phyloP scores from a whole-genome alignment of 2,113 vertebrate genomes.

The Oncorhynchus clarkii region DNA sequence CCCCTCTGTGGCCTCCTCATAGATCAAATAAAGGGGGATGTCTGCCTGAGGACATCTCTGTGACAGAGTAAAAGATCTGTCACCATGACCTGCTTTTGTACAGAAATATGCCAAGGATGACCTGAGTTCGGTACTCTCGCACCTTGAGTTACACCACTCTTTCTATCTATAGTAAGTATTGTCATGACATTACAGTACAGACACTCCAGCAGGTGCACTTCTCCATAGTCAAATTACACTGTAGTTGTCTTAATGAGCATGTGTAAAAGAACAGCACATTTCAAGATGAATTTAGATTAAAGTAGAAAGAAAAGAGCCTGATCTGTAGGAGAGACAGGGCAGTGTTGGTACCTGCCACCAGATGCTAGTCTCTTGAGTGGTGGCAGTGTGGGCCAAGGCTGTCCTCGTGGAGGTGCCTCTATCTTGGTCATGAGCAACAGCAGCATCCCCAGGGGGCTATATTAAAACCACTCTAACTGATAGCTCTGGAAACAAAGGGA shows the following conservation, averaged over 20 bases:
- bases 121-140: not conserved
- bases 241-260: not conserved
- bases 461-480: conserved; percentile 53
- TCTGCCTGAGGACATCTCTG: not conserved
- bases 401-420: conserved; percentile 50
- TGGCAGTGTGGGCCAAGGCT: conserved; percentile 5
- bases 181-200: not conserved
- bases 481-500: conserved; percentile 55
- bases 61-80: not conserved
- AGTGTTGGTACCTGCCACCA: not conserved
- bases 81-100: not conserved
- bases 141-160: not conserved
- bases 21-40: not conserved
- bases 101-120: not conserved
- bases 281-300: not conserved
- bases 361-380: conserved; percentile 14
- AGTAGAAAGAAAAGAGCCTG: not conserved
- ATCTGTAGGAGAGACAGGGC: not conserved
- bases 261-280: not conserved
- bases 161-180: no score
- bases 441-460: conserved; percentile 39
- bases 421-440: conserved; percentile 45
- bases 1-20: not conserved
- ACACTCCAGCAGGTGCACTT: not conserved
- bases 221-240: not conserved